Conservation (phyloP, 2,113 vertebrate genomes). For the Melozone crissalis region DNA sequence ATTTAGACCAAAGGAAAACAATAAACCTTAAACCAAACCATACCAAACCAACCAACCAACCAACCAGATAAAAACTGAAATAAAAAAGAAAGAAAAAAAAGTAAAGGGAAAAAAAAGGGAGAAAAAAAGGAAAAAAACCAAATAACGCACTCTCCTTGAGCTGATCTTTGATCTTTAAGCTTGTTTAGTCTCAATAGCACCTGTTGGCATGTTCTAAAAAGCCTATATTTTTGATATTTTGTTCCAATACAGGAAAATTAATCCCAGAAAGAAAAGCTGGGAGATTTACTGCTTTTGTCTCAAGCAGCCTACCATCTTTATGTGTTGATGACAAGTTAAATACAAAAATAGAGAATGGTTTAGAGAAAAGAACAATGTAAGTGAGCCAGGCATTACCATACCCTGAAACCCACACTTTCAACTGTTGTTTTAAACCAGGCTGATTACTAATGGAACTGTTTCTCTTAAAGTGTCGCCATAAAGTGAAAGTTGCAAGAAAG, state of each 20-base stretch:
- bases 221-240: neutral
- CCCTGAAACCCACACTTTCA: neutral
- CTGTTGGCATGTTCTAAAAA: neutral
- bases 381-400: neutral
- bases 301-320: neutral
- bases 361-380: neutral
- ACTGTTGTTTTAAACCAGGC: neutral
- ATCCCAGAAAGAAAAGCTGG: neutral
- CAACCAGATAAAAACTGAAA: too few species aligned
- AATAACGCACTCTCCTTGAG: neutral
- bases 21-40: too few species aligned
- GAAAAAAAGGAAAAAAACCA: too few species aligned
- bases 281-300: neutral
- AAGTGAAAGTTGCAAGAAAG: neutral
- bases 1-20: neutral
- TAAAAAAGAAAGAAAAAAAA: neutral
- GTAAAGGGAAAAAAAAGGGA: too few species aligned
- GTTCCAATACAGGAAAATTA: neutral
- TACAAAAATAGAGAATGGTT: neutral
- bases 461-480: neutral
- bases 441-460: neutral
- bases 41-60: neutral
- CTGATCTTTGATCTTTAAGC: neutral
- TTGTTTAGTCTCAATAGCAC: neutral
- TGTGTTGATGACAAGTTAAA: neutral